phyloP scores from a whole-genome alignment of 2,888 invertebrate species.

The Tipula lateralis region DNA sequence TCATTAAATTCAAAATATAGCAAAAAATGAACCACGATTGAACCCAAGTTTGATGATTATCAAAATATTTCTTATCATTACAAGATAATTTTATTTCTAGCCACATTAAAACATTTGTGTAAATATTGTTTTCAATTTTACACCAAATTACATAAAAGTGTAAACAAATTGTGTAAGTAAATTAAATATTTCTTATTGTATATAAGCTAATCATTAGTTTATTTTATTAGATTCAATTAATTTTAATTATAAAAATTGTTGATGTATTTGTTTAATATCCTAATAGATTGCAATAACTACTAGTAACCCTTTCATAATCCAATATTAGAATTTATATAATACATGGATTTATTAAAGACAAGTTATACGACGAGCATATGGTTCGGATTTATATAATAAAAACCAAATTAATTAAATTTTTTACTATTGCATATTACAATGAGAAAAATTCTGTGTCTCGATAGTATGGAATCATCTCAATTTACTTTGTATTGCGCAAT shows the following conservation, averaged over 20 bases:
- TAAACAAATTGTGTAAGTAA: background rate
- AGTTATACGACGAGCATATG: background rate
- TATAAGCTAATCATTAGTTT: background rate
- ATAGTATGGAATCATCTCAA: slow-evolving; percentile 14
- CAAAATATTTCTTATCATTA: too few relatives aligned
- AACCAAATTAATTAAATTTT: background rate
- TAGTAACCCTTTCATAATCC: background rate
- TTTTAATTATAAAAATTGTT: background rate
- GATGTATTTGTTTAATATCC: background rate
- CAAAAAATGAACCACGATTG: too few relatives aligned
- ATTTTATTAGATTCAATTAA: background rate
- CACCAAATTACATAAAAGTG: background rate
- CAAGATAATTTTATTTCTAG: too few relatives aligned
- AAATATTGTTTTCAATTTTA: background rate
- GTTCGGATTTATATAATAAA: background rate
- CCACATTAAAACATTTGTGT: background rate
- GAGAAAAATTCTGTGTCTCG: background rate
- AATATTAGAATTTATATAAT: background rate
- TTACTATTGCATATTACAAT: background rate
- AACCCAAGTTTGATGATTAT: too few relatives aligned
- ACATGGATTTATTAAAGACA: background rate
- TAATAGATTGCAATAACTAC: background rate
- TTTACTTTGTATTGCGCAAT: background rate
- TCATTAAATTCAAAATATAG: too few relatives aligned
- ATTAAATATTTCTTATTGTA: background rate